These are phyloP conservation scores for Phoenicopterus ruber DNA, from an alignment of 2,113 vertebrate genomes.

Conservation along the genomic window DNA sequence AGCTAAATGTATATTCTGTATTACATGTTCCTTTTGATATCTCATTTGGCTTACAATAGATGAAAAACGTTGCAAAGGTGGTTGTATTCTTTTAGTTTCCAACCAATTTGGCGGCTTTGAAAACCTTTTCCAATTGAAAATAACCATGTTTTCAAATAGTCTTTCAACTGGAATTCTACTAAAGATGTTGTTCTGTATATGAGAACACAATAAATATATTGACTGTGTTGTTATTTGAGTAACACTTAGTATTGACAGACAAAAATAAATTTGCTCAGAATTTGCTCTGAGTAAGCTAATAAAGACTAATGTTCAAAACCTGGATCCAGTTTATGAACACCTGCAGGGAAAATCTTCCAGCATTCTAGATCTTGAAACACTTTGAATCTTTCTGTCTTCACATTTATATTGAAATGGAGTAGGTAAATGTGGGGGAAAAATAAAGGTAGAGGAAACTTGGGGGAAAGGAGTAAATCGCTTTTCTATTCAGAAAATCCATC, in stretches of 20 bases:
- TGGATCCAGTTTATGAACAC: neutral
- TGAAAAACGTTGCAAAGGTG: neutral
- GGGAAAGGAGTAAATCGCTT: neutral
- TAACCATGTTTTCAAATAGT: neutral
- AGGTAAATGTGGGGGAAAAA: neutral
- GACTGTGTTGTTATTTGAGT: neutral
- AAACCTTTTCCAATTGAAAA: neutral
- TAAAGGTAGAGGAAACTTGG: neutral
- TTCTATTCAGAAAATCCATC: neutral
- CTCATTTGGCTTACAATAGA: neutral
- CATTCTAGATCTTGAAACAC: neutral
- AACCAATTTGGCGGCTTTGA: neutral
- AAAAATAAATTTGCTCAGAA: neutral
- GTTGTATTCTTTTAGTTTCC: neutral
- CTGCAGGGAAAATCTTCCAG: neutral
- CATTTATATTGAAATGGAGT: neutral
- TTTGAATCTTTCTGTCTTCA: neutral
- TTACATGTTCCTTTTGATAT: neutral
- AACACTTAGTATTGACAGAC: neutral
- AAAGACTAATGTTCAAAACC: neutral
- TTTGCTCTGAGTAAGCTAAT: neutral
- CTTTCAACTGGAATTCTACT: neutral
- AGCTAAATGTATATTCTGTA: neutral
- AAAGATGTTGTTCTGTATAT: neutral
- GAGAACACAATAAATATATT: neutral